Percentiles rank a stretch among this genome's conserved stretches.
Conservation (phyloP, 2,888 invertebrate species). For the Celastrina argiolus region DNA sequence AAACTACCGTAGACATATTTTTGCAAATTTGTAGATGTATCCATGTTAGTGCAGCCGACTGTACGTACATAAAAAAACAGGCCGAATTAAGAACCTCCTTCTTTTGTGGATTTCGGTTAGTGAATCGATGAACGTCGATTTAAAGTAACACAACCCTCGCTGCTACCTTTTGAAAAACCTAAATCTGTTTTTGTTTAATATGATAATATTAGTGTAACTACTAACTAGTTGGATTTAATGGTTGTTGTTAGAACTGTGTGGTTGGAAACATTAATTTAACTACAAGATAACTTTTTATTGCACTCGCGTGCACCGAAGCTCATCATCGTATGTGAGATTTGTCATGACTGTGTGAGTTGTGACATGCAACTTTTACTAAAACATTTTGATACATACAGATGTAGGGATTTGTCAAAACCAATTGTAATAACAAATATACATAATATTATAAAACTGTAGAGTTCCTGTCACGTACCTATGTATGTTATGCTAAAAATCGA, state of each 20-base stretch:
- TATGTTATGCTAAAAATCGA: no score
- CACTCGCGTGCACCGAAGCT: not conserved
- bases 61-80: no score
- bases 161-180: not conserved
- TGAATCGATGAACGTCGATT: not conserved
- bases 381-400: no score
- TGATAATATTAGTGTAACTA: constrained; percentile 5
- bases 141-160: not conserved
- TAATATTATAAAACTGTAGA: no score
- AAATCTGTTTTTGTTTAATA: not conserved
- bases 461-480: no score
- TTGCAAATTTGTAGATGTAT: no score
- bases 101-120: no score
- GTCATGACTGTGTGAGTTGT: not conserved
- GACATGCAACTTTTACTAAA: not conserved
- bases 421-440: no score
- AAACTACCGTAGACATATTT: no score
- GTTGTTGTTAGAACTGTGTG: not conserved
- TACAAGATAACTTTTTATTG: constrained; percentile 9
- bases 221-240: constrained; percentile 10
- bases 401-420: no score
- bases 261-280: constrained; percentile 10
- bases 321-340: not conserved
- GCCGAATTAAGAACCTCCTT: no score
- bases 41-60: no score